A percentile compares a stretch with the other conserved stretches of the same genome.
These are phyloP conservation scores for Corythornis cristatus DNA, from an alignment of 2,113 vertebrate species.

Conservation along the genomic window DNA sequence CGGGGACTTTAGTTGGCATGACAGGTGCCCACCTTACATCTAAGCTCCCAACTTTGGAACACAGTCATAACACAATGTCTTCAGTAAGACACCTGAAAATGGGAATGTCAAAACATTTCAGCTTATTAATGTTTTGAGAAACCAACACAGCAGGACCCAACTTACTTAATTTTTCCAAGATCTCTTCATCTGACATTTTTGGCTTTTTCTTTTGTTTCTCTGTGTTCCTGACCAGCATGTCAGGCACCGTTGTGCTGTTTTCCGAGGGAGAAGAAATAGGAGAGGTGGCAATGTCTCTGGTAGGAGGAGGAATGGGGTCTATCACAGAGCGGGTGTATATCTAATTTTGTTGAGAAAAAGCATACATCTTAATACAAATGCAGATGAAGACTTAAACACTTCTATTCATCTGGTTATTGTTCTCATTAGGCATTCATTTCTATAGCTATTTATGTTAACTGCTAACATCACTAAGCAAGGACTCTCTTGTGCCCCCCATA, in stretches of 20 bases:
- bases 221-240: slow-evolving; percentile 77
- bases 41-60: not conserved
- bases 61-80: not conserved
- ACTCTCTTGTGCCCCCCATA: accelerated
- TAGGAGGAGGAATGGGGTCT: slow-evolving; percentile 86
- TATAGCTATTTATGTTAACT: not conserved
- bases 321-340: slow-evolving; percentile 97
- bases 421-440: not conserved
- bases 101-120: not conserved
- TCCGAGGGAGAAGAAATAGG: slow-evolving; percentile 83
- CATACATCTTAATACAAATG: not conserved
- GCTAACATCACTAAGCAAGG: not conserved
- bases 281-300: slow-evolving; percentile 90
- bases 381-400: not conserved
- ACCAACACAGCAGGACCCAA: not conserved
- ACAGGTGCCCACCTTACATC: not conserved
- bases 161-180: slow-evolving; percentile 94
- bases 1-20: not conserved
- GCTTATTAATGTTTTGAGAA: not conserved
- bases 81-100: not conserved
- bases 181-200: slow-evolving; percentile 98
- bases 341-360: slow-evolving; percentile 68
- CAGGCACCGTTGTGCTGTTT: slow-evolving; percentile 69
- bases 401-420: not conserved
- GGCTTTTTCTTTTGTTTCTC: slow-evolving; percentile 95